Conservation (phyloP, 1,140 invertebrate species). For the Cyclina sinensis region DNA sequence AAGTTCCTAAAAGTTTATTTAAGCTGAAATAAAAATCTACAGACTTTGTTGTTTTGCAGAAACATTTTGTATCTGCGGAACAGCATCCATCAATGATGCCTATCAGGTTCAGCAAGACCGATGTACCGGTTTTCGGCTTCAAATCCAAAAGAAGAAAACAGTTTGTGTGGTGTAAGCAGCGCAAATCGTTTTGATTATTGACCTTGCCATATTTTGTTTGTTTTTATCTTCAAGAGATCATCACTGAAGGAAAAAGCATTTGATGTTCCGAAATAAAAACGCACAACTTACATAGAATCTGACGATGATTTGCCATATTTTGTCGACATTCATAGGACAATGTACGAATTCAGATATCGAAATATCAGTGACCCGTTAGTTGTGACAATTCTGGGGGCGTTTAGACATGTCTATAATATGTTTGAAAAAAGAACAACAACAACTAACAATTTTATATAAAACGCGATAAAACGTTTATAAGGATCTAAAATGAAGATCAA, state of each 20-base stretch:
- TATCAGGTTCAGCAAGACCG: constrained; percentile 5
- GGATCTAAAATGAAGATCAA: no score
- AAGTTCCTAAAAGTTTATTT: no score
- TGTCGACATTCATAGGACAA: no score
- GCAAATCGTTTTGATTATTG: neutral
- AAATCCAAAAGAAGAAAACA: constrained; percentile 43
- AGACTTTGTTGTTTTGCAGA: constrained; percentile 9
- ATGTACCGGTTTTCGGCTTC: constrained; percentile 53
- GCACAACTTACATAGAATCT: neutral
- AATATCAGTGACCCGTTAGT: no score
- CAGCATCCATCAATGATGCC: constrained; percentile 3
- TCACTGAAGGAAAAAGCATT: constrained; percentile 34
- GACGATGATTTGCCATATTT: neutral
- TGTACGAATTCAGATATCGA: no score
- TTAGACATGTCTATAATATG: no score
- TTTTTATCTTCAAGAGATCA: constrained; percentile 8
- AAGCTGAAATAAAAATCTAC: neutral
- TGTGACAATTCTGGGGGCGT: no score
- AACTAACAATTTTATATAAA: no score
- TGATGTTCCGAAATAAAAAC: constrained; percentile 30
- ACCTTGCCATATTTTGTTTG: no score
- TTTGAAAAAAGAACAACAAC: no score
- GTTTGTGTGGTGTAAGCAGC: neutral
- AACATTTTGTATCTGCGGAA: constrained; percentile 60
- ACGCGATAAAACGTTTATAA: no score